Base-by-base conservation (phyloP, 2,797 vertebrate species). In the Lepilemur ruficaudatus region DNA sequence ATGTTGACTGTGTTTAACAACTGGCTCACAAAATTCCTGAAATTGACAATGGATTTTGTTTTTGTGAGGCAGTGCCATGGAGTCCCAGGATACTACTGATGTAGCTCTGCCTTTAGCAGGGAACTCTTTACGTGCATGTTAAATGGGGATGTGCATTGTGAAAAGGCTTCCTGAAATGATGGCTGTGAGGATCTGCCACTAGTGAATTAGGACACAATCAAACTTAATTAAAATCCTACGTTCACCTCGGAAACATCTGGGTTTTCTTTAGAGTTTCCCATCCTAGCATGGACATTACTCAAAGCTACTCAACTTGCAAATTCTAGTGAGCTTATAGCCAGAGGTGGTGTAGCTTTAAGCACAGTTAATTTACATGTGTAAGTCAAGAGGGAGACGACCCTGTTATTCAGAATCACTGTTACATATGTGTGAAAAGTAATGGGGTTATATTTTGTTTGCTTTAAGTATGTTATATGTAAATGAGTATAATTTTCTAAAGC, bases 391-490 rank as follows among this genome's bases (percentile, higher is more conserved):
- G 79, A 67, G 57, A 89, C 4, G 61, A 83, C 81, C 76, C 22
- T 88, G 46, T 72, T 96, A 61, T 65, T 94, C 72, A 28, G 30
- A 92, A 87, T 81, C 69, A 82, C 46, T 61, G 28, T 85, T 95
- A 94, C 73, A 75, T 46, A 70, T 46, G 46, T 88, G 43, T 81
- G 46, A 90, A 93, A 96, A 95, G 61, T 87, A 97, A 87, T 2
- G 7, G 83, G 75, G 38, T 92, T 89, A 78, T 92, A 93, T 92
- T 97, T 95, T 79, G 69, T 91, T 98, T 80, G 80, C 67, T 94
- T 97, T 93, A 94, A 92, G 63, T 50, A n/a, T 95, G 89, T 94
- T 98, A 88, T 61, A 92, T 94, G 97, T 76, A 91, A 97, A 94
- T 82, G 48, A 96, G 38, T 89, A 65, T 89, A 93, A 95, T 97